Conservation (phyloP, 2,113 vertebrate species). For the Silurus glanis region DNA sequence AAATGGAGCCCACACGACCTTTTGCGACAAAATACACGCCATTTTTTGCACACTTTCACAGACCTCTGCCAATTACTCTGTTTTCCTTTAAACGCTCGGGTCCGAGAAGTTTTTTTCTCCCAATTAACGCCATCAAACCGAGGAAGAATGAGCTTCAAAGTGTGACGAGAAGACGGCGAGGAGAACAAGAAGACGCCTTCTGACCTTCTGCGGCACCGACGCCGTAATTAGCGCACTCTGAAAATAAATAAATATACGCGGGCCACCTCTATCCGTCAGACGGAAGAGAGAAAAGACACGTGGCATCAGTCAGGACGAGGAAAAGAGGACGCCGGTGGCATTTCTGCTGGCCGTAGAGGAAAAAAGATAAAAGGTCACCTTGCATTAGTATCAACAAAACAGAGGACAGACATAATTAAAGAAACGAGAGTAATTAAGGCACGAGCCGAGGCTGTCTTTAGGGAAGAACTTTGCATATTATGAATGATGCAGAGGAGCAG, state of each 20-base stretch:
- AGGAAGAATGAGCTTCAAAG: constrained; percentile 23
- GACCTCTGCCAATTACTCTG: constrained; percentile 9
- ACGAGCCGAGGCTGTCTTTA: constrained; percentile 58
- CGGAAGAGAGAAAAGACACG: constrained; percentile 61
- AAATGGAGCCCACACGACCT: background rate
- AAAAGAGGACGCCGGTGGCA: constrained; percentile 62
- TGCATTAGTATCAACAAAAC: constrained; percentile 58
- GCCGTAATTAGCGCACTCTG: constrained; percentile 68
- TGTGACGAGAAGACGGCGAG: background rate
- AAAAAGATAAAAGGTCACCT: constrained; percentile 70
- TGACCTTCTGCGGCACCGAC: constrained; percentile 68
- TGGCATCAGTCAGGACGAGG: constrained; percentile 59
- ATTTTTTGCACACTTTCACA: background rate
- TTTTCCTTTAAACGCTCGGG: background rate
- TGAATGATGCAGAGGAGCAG: constrained; percentile 64
- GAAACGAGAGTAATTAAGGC: constrained; percentile 70
- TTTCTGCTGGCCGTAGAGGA: constrained; percentile 56
- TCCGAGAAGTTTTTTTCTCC: constrained; percentile 4
- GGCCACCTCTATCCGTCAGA: constrained; percentile 51
- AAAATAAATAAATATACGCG: constrained; percentile 11
- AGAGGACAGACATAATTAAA: constrained; percentile 67
- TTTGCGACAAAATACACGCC: background rate
- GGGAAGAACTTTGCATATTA: constrained; percentile 59
- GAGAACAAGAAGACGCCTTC: constrained; percentile 2
- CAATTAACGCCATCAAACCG: constrained; percentile 54